Evolutionary conservation across 37 sponge, comb jelly and placozoan species (phyloP), one percentile per base, ranked within the genome.

Genomic region (Hexactinellida sp.): DNA sequence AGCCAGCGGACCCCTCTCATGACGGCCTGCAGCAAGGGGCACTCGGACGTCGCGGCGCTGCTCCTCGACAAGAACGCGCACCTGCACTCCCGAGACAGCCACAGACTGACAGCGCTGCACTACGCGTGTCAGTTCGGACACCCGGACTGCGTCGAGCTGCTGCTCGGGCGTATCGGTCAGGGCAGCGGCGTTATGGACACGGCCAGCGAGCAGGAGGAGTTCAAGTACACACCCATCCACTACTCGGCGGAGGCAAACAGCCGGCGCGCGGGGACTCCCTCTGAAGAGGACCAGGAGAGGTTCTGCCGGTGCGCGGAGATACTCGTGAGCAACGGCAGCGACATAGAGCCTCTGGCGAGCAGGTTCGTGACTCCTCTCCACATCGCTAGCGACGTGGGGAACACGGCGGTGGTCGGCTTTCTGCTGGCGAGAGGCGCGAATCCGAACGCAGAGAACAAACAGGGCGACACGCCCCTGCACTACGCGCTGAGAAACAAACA

Each of bases 231-330:
- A 63, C 76, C 76, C 5, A 10, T 63, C 34, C 76, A 63, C 76
- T 63, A 63, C 76, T 10, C 30, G 34, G 76, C 76, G 13, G 76
- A 28, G 25, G 76, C 32, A 21, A 63, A 63, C 32, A 63, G 19
- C 34, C 25, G 30, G 13, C 28, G 32, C 5, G 76, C 32, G 3
- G 28, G 5, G 13, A 23, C 34, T 32, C 34, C 34, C 30, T 63
- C 76, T 63, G 76, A 63, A 63, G 76, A 63, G 76, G 76, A 63
- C 76, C 76, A 63, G 76, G 76, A 63, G 76, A 10, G 34, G 34
- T 63, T 32, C 34, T 63, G 28, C 34, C 25, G 76, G 76, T 63
- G 76, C 34, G 76, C 34, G 28, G 76, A 63, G 76, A 63, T 63
- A 25, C 34, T 63, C 3, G 76, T 63, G 13, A 23, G 13, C 19